Percentiles rank a stretch among this genome's conserved stretches.
phyloP scores from a whole-genome alignment of 2,113 vertebrate genomes.

The Tautogolabrus adspersus region DNA sequence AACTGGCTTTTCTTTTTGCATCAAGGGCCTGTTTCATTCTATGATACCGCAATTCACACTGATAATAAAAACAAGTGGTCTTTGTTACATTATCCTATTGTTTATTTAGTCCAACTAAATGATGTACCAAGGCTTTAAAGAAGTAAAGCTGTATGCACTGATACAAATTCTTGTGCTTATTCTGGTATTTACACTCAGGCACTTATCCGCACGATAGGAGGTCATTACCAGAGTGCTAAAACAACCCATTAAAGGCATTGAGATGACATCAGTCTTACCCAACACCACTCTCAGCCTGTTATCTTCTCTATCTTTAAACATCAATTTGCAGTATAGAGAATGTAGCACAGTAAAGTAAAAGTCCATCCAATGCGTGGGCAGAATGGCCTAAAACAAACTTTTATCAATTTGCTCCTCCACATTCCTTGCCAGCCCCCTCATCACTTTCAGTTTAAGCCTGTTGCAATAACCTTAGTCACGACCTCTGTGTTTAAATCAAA shows the following conservation, averaged over 20 bases:
- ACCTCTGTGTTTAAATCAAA: conserved; percentile 61
- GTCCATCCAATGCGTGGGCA: conserved; percentile 51
- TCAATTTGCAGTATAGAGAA: conserved; percentile 38
- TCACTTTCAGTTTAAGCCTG: conserved; percentile 38
- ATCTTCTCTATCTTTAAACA: conserved; percentile 64
- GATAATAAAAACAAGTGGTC: not conserved
- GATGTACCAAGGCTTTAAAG: not conserved
- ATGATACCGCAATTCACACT: not conserved
- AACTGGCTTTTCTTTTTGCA: too few species aligned
- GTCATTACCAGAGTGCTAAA: conserved; percentile 20
- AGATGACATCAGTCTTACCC: conserved; percentile 44
- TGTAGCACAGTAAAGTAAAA: conserved; percentile 27
- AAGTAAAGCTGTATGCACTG: not conserved
- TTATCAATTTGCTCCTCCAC: conserved; percentile 73
- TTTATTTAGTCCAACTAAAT: not conserved
- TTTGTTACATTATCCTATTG: not conserved
- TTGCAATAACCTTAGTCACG: conserved; percentile 52
- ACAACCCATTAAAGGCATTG: conserved; percentile 19
- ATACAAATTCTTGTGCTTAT: not conserved
- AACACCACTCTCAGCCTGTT: conserved; percentile 43
- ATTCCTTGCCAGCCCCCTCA: conserved; percentile 62
- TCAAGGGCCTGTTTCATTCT: not conserved
- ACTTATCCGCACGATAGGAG: conserved; percentile 25
- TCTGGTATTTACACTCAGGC: not conserved
- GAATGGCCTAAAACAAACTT: conserved; percentile 56